Percentiles rank a stretch among this genome's conserved stretches.
These are phyloP conservation scores for Oncorhynchus nerka DNA, from an alignment of 2,113 vertebrate genomes.

Conservation along the genomic window DNA sequence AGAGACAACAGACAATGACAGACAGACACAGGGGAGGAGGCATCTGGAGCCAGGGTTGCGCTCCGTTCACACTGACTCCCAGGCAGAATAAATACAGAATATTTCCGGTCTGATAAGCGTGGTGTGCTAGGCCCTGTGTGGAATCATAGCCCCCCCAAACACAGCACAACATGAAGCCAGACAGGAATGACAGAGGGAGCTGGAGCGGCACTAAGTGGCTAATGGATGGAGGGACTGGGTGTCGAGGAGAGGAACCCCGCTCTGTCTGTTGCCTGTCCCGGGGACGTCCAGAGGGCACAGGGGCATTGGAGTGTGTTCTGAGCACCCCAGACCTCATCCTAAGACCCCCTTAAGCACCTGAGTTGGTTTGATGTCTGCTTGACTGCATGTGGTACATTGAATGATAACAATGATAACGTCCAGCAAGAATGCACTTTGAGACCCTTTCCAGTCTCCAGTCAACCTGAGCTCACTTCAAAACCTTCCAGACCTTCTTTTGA, in stretches of 20 bases:
- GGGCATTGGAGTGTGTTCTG: slow-evolving; percentile 32
- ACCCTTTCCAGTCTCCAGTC: background rate
- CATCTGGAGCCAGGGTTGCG: slow-evolving; percentile 24
- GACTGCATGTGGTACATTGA: slow-evolving; percentile 15
- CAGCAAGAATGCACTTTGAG: background rate
- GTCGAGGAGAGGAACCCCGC: slow-evolving; percentile 16
- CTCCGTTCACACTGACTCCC: slow-evolving; percentile 12
- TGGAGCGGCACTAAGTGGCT: slow-evolving; percentile 65
- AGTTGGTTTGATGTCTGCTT: slow-evolving; percentile 26
- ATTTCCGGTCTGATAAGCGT: slow-evolving; percentile 66
- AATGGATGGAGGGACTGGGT: slow-evolving; percentile 59
- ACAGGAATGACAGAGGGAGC: slow-evolving; percentile 62
- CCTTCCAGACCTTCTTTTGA: slow-evolving; percentile 26
- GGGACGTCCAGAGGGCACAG: slow-evolving; percentile 49
- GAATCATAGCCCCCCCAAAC: slow-evolving; percentile 33
- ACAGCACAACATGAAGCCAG: slow-evolving; percentile 49
- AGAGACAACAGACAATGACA: background rate
- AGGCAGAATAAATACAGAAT: slow-evolving; percentile 40
- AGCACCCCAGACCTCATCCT: background rate
- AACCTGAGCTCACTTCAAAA: slow-evolving; percentile 21
- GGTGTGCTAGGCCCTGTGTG: slow-evolving; percentile 19
- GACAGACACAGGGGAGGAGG: background rate
- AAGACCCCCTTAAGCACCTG: slow-evolving; percentile 36
- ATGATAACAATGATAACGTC: background rate
- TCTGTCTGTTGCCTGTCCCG: slow-evolving; percentile 17